These are phyloP conservation scores for Craterocephalus amniculus DNA, from an alignment of 2,797 vertebrate species.

Conservation along the genomic window DNA sequence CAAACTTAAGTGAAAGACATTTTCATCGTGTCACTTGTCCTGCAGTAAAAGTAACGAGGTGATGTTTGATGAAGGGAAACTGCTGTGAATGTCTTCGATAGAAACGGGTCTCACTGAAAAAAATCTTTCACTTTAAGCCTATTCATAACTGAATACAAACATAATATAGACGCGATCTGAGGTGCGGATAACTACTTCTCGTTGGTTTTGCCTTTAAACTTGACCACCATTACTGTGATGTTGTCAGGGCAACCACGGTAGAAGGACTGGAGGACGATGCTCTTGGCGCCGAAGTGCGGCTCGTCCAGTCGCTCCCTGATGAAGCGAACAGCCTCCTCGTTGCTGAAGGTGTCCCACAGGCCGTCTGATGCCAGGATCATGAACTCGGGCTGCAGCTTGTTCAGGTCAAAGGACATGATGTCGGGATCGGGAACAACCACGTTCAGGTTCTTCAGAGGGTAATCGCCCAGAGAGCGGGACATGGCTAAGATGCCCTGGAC, in stretches of 20 bases:
- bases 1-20: constrained; percentile 29
- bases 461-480: constrained; percentile 97
- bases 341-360: constrained; percentile 99
- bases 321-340: constrained; percentile 96
- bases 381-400: constrained; percentile 97
- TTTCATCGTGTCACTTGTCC: constrained; percentile 40
- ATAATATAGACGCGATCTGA: constrained; percentile 41
- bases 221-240: constrained; percentile 99
- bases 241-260: constrained; percentile 97
- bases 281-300: constrained; percentile 96
- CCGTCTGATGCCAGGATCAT: constrained; percentile 98
- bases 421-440: constrained; percentile 95
- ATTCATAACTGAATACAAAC: constrained; percentile 55
- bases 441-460: constrained; percentile 96
- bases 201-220: constrained; percentile 91
- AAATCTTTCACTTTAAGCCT: constrained; percentile 47
- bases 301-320: constrained; percentile 98
- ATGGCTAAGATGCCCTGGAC: constrained; percentile 98
- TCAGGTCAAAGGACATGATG: constrained; percentile 95
- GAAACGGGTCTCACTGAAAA: constrained; percentile 70
- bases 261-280: constrained; percentile 96
- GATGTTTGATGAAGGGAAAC: constrained; percentile 23
- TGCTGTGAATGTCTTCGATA: constrained; percentile 58
- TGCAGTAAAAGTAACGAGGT: constrained; percentile 26
- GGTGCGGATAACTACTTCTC: constrained; percentile 79